Evolutionary conservation across 2,888 invertebrate species (phyloP), one percentile per base, ranked within the genome.

Genomic region (Andrena chrysosceles): DNA sequence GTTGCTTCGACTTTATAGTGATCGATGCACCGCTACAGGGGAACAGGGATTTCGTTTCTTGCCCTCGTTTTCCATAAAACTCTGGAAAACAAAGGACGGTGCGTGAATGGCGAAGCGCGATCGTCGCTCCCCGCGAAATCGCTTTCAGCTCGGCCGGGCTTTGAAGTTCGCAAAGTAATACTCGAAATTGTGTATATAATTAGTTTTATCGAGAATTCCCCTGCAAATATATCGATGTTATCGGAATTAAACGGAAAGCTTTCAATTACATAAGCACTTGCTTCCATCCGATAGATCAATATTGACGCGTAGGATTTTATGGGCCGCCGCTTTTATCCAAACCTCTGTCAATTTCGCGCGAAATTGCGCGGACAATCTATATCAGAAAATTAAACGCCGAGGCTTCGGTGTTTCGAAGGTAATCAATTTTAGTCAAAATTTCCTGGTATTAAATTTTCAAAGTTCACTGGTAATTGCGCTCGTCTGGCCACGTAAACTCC

Each of bases 1-100:
- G 74, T 84, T 84, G 69, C 72, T 75, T 74, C 74, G 80, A 80
- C 79, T 80, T 80, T 80, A 71, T 54, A 67, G 71, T 67, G 80
- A 80, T 78, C 79, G 80, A 78, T 66, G 31, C 79, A 68, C 54
- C 26, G 63, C 59, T 66, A 48, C 23, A 56, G 56, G 60, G 72
- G 33, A 35, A 63, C 16, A n/a, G 60, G 52, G n/a, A 26, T 71
- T 62, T 62, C 26, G n/a, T 20, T 56, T 33, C 54, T 59, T 60
- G 31, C 48, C 20, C 42, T 26, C 64, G 56, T 5, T 35, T 48
- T 31, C 56, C 7, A 20, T 20, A 54, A 75, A 66, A 69, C 63
- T 64, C 20, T 23, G 35, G 31, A 31, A 79, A 70, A 70, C 64
- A 77, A 79, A 69, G 69, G 35, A 60, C 29, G 29, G 29, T 2